Base-by-base conservation (phyloP, 2,797 vertebrate genomes). In the Tarsius wallacei region DNA sequence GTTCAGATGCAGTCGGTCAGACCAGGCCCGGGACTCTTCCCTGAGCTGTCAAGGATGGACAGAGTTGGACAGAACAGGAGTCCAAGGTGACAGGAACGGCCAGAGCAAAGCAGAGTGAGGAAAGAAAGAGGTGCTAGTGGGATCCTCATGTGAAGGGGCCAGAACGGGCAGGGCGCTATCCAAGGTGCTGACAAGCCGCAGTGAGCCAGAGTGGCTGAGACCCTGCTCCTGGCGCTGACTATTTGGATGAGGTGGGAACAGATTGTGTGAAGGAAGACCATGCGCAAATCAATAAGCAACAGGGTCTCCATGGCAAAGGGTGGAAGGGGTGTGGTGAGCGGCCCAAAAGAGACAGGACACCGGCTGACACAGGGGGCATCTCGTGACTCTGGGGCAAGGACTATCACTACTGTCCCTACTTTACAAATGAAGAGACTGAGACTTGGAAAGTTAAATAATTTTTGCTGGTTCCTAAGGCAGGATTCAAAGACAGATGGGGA, bases 141-240 rank as follows among this genome's bases (percentile, higher is more conserved):
- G 53, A 36, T 42, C 12, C 42, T 19, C 2, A 1, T 0, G 1
- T 9, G 22, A 0, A 0, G 6, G 19, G 11, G 2, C 11, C 0
- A 4, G 5, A 5, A 2, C 0, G 33, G 8, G 8, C 2, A 0
- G 0, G 24, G 63, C 4, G 1, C 73, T 95, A 73, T 93, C 97
- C 83, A 0, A 1, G 68, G 87, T 93, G 0, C 93, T 84, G 74
- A 47, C 22, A 68, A 42, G 24, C 55, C 70, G 4, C 8, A 0
- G 14, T 0, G 42, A 8, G 0, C 36, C 2, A 0, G 36, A 24
- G 28, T 5, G 42, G 42, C 24, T 4, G 57, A 76, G 51, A 21
- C 2, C 47, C 28, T 15, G 2, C 42, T 66, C 51, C 0, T 0
- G 1, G 47, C 17, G 31, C 7, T 28, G n/a, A 53, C 59, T 36